phyloP scores from a whole-genome alignment of 2,888 invertebrate genomes.

The Pandemis corylana region DNA sequence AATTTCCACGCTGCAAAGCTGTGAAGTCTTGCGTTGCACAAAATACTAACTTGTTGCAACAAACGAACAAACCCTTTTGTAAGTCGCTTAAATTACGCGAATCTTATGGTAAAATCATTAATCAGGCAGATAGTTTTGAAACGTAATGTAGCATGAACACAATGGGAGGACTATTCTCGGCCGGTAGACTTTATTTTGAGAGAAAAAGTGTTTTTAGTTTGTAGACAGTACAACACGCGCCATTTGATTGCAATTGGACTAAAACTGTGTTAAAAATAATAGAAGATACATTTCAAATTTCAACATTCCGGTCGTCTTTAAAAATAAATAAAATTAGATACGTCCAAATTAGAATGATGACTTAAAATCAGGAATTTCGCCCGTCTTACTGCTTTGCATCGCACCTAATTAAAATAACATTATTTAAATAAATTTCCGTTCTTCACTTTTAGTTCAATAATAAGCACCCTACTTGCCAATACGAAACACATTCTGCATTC shows the following conservation, averaged over 20 bases:
- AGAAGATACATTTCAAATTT: no score
- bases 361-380: no score
- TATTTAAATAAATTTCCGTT: no score
- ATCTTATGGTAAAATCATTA: conserved; percentile 43
- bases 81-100: conserved; percentile 31
- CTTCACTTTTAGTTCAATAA: no score
- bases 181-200: background rate
- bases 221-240: no score
- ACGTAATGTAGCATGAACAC: conserved; percentile 43
- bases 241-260: no score
- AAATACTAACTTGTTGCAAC: conserved; percentile 33
- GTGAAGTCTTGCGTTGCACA: conserved; percentile 33
- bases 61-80: conserved; percentile 43
- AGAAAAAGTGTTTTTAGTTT: background rate
- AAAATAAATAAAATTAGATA: no score
- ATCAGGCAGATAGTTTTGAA: conserved; percentile 40
- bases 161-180: conserved; percentile 33
- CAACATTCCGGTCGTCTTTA: no score
- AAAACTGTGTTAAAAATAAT: no score
- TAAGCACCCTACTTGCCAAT: background rate
- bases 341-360: no score
- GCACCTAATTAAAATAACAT: no score
- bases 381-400: no score
- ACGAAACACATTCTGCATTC: background rate
- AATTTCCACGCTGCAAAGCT: background rate